Evolutionary conservation across 2,888 invertebrate genomes (phyloP).

Genomic region (Harmothoe impar): DNA sequence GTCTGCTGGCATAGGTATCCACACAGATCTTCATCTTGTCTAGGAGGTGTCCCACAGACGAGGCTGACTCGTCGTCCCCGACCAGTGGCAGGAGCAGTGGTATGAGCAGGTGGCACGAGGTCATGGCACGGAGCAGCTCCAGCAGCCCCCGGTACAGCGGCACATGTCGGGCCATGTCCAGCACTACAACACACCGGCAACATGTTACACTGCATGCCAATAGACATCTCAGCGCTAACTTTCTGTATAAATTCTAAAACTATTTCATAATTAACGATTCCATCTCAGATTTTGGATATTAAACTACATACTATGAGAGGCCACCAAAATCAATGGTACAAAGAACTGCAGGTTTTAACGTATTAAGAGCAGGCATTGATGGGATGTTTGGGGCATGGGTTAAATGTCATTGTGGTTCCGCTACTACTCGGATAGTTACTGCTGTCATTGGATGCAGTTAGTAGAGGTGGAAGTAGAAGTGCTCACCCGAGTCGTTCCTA

Average conservation of each 20-base stretch:
- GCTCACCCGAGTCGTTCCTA: conserved; percentile 92
- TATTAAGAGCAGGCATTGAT: too few species aligned
- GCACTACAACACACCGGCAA: conserved; percentile 85
- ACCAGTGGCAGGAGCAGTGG: conserved; percentile 87
- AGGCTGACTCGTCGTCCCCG: conserved; percentile 73
- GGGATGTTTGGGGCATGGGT: too few species aligned
- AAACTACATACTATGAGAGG: too few species aligned
- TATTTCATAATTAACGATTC: background rate
- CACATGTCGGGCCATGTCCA: conserved; percentile 98
- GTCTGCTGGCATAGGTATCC: conserved; percentile 91
- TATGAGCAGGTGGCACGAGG: conserved; percentile 86
- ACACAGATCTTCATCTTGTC: conserved; percentile 95
- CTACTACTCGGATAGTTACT: too few species aligned
- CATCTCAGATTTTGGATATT: background rate
- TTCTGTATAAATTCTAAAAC: background rate
- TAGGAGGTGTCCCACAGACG: conserved; percentile 89
- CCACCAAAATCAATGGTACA: too few species aligned
- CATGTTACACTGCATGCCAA: too few species aligned
- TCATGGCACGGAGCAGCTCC: conserved; percentile 90
- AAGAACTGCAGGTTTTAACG: too few species aligned
- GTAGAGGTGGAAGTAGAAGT: too few species aligned
- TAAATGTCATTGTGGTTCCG: too few species aligned
- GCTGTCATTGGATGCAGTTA: too few species aligned
- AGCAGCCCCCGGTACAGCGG: conserved; percentile 93
- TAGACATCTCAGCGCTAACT: background rate